Base-by-base conservation (phyloP, 2,888 invertebrate genomes). In the Drosophila monieri region DNA sequence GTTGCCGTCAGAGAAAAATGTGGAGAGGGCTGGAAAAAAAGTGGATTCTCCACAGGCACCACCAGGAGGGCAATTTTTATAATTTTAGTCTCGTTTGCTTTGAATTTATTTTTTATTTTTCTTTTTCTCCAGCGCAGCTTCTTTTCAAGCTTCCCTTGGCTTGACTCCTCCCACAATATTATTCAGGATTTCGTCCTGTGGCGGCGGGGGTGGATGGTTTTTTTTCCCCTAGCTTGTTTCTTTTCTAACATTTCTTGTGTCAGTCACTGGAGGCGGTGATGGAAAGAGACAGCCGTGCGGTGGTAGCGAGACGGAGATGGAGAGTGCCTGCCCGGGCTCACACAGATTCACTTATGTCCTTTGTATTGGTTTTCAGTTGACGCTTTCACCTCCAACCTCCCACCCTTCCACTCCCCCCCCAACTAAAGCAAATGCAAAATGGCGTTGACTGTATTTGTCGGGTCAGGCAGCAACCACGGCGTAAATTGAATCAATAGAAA, bases 31-130 rank as follows among this genome's bases (percentile, higher is more conserved):
- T 43, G 43, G 2, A 6, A 4, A 43, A 43, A 43, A 53, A 59
- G 77, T 68, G 73, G 73, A 77, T 71, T 77, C 76, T 76, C 78
- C 67, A 52, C 62, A 27, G 70, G 65, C 71, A 70, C 74, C 67
- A 76, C 80, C 85, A 77, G 81, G 80, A 88, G 85, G 87, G 87
- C 88, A 87, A 88, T 88, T 87, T 89, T 88, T 86, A 88, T 88
- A 89, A 89, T 88, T 88, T 88, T 81, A 88, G 88, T 88, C 88
- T 88, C 88, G 88, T 88, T 88, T 88, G 85, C 84, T 78, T 79
- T 86, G 79, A 88, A 87, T 88, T 87, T 88, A 88, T 83, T 85
- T 83, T 79, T 78, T 75, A 81, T 84, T 84, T 84, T 72, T 61
- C 66, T 55, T 49, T 66, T 37, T 69, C 57, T 44, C 57, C 66